Conservation (phyloP, 2,888 invertebrate species). For the Eilema caniola region DNA sequence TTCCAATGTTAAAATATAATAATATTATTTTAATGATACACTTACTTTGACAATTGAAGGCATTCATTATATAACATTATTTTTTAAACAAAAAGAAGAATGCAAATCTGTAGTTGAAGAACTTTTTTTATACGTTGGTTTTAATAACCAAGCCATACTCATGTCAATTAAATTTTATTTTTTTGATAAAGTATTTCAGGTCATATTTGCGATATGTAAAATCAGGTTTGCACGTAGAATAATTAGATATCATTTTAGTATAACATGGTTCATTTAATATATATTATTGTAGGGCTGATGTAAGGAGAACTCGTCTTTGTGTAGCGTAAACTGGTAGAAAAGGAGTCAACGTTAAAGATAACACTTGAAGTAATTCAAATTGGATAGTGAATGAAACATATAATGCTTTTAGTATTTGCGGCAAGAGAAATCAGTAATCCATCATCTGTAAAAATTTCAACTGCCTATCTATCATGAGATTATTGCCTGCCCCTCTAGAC, state of each 20-base stretch:
- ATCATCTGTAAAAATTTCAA: too few relatives aligned
- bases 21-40: slow-evolving; percentile 48
- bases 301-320: background rate
- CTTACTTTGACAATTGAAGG: slow-evolving; percentile 55
- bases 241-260: slow-evolving; percentile 4
- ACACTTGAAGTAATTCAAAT: too few relatives aligned
- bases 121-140: background rate
- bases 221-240: slow-evolving; percentile 36
- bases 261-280: background rate
- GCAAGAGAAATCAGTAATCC: too few relatives aligned
- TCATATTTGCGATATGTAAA: slow-evolving; percentile 43
- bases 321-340: too few relatives aligned
- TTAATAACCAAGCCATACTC: background rate
- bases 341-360: too few relatives aligned
- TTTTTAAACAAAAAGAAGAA: slow-evolving; percentile 22
- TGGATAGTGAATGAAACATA: too few relatives aligned
- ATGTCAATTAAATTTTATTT: background rate
- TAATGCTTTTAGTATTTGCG: too few relatives aligned
- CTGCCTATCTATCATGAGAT: too few relatives aligned
- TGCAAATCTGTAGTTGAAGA: slow-evolving; percentile 7
- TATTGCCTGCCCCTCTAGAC: too few relatives aligned
- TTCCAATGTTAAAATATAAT: slow-evolving; percentile 52
- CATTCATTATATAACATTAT: slow-evolving; percentile 50
- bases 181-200: slow-evolving; percentile 5
- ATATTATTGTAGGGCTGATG: background rate